Percentiles rank a stretch among this genome's conserved stretches.
Evolutionary conservation across 2,113 vertebrate genomes (phyloP).

Genomic region (Chiloscyllium plagiosum): DNA sequence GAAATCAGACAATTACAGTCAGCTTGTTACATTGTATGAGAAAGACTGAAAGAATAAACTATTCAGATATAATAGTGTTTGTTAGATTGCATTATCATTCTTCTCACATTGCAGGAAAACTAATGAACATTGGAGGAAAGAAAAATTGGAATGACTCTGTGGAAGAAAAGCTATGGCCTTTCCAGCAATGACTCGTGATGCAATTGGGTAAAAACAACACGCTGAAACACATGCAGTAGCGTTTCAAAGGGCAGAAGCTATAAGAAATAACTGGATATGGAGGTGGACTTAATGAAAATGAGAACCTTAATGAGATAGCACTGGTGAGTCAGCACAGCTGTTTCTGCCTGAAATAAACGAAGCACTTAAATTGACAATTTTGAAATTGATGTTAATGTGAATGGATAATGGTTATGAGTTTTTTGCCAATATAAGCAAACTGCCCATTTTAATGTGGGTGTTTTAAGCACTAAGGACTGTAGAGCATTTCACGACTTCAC

Average conservation of each 20-base stretch:
- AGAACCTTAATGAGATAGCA: background rate
- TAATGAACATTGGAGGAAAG: background rate
- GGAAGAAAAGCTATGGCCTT: background rate
- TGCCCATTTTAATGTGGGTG: background rate
- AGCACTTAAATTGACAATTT: background rate
- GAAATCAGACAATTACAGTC: background rate
- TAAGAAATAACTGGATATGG: background rate
- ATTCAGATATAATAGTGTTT: background rate
- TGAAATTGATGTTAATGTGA: background rate
- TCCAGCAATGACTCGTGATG: background rate
- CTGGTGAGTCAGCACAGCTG: background rate
- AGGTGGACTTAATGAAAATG: background rate
- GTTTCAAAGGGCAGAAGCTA: background rate
- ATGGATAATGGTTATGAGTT: background rate
- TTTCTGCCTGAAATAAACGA: background rate
- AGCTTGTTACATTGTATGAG: background rate
- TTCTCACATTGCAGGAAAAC: background rate
- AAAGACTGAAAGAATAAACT: background rate
- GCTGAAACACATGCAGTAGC: background rate
- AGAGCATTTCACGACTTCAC: background rate
- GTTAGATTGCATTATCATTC: background rate
- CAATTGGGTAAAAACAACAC: background rate
- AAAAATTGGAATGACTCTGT: background rate
- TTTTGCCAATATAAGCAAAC: background rate
- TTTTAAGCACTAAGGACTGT: background rate